phyloP scores from a whole-genome alignment of 2,797 vertebrate genomes.

The Salarias fasciatus region DNA sequence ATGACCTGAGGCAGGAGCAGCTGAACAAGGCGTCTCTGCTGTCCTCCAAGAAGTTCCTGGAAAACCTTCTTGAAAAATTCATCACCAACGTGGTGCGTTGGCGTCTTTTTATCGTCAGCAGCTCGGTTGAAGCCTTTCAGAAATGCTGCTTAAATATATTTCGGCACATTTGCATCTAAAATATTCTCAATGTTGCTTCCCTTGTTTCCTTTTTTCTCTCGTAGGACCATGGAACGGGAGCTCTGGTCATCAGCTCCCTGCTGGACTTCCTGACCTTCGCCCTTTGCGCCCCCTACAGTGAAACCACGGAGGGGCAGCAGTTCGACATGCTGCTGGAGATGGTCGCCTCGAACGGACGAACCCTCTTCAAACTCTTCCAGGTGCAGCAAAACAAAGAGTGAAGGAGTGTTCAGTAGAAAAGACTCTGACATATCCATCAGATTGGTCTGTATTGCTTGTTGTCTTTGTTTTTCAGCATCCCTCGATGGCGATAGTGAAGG shows the following conservation, averaged over 20 bases:
- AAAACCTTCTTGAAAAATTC: conserved; percentile 99
- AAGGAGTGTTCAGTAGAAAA: not conserved
- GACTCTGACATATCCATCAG: not conserved
- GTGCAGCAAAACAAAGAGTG: conserved; percentile 66
- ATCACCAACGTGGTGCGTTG: conserved; percentile 97
- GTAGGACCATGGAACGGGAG: conserved; percentile 96
- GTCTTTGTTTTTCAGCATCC: conserved; percentile 86
- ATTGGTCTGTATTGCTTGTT: conserved; percentile 5
- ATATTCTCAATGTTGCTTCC: not conserved
- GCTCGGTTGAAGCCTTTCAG: not conserved
- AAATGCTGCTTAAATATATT: not conserved
- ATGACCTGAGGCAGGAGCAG: conserved; percentile 98
- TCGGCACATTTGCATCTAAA: no score
- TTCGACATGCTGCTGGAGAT: conserved; percentile 99
- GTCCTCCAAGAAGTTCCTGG: conserved; percentile 98
- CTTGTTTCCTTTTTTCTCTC: conserved; percentile 42
- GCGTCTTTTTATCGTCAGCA: conserved; percentile 5
- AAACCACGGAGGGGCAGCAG: conserved; percentile 98
- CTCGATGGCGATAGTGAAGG: conserved; percentile 99
- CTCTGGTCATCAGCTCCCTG: conserved; percentile 97
- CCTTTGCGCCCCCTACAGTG: conserved; percentile 98
- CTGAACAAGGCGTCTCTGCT: conserved; percentile 98
- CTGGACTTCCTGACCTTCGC: conserved; percentile 99
- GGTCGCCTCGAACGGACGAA: conserved; percentile 95
- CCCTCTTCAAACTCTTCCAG: conserved; percentile 98